Percentiles rank a stretch among this genome's conserved stretches.
These are phyloP conservation scores for Aphidius colemani DNA, from an alignment of 2,888 invertebrate genomes.

Conservation along the genomic window DNA sequence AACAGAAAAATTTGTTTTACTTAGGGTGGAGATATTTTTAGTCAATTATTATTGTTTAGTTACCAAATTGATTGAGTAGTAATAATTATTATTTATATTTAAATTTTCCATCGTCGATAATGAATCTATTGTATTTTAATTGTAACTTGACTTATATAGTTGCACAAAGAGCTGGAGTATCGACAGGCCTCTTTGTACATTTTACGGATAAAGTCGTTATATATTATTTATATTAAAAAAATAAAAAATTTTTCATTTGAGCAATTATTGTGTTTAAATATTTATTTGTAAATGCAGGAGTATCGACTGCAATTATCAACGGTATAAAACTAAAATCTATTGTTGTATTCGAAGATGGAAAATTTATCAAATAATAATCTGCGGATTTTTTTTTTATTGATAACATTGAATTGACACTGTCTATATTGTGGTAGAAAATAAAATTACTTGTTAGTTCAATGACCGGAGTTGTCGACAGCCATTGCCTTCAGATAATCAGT, in stretches of 20 bases:
- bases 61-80: too few relatives aligned
- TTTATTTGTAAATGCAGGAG: conserved; percentile 41
- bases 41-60: too few relatives aligned
- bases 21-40: too few relatives aligned
- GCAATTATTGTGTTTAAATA: conserved; percentile 9
- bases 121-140: neutral
- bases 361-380: conserved; percentile 5
- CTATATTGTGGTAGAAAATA: neutral
- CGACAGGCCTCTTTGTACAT: conserved; percentile 46
- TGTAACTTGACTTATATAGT: neutral
- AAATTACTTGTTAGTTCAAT: conserved; percentile 19
- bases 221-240: conserved; percentile 4
- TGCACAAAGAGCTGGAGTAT: conserved; percentile 50
- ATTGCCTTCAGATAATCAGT: neutral
- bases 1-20: too few relatives aligned
- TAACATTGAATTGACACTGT: too few relatives aligned
- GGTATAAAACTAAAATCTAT: conserved; percentile 3
- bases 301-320: conserved; percentile 42
- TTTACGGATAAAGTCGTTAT: neutral
- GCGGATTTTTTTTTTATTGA: neutral
- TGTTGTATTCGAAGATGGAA: conserved; percentile 18
- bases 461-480: conserved; percentile 48
- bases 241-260: neutral
- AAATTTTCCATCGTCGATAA: neutral
- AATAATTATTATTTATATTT: too few relatives aligned